Percentiles rank a stretch among this genome's conserved stretches.
phyloP scores from a whole-genome alignment of 1,140 invertebrate genomes.

The Tribolium castaneum region DNA sequence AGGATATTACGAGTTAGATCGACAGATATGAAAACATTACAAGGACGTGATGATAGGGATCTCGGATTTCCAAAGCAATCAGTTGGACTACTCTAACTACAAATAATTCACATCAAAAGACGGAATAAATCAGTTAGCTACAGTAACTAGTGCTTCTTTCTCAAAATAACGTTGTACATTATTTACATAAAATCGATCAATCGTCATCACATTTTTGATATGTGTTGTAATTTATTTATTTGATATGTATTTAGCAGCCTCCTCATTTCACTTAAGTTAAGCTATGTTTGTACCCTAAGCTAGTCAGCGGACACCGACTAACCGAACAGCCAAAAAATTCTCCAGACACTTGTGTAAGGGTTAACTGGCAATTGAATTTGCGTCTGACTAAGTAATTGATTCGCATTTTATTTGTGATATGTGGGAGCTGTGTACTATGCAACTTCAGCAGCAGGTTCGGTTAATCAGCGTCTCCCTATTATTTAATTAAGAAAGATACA shows the following conservation, averaged over 20 bases:
- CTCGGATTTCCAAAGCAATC: neutral
- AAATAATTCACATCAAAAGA: conserved; percentile 26
- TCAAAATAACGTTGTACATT: conserved; percentile 12
- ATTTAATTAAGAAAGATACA: conserved; percentile 35
- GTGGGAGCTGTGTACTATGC: neutral
- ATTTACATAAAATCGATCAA: conserved; percentile 28
- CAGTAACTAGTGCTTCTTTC: neutral
- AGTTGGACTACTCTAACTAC: neutral
- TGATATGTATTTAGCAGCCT: conserved; percentile 38
- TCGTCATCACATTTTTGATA: conserved; percentile 43
- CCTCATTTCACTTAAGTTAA: conserved; percentile 26
- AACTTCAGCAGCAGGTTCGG: conserved; percentile 1
- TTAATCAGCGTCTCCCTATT: conserved; percentile 10
- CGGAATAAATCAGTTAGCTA: neutral
- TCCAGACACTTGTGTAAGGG: neutral
- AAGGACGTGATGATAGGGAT: conserved; percentile 20
- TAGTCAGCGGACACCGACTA: neutral
- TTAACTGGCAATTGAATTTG: too few species aligned
- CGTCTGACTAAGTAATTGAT: too few species aligned
- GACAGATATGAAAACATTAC: conserved; percentile 45
- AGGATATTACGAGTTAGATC: conserved; percentile 48
- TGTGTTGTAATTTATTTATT: conserved; percentile 30
- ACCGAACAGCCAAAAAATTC: neutral
- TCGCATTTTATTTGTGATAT: too few species aligned
- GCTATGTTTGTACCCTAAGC: conserved; percentile 26